A percentile compares a stretch with the other conserved stretches of the same genome.
phyloP scores from a whole-genome alignment of 2,113 vertebrate species.

The Xiphorhynchus elegans region DNA sequence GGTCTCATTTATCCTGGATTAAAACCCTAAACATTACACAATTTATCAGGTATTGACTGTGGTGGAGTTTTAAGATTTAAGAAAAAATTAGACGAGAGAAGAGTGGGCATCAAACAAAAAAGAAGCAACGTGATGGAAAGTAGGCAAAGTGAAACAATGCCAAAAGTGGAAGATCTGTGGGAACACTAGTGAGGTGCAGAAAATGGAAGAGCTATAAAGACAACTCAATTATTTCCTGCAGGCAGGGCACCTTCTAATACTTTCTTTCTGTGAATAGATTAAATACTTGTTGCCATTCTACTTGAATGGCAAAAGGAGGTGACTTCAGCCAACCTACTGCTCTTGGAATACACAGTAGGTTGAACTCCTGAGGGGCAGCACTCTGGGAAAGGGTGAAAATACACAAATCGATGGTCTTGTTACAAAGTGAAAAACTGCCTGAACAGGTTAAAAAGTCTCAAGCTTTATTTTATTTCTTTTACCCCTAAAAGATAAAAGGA shows the following conservation, averaged over 20 bases:
- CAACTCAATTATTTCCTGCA: not conserved
- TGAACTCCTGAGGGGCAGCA: not conserved
- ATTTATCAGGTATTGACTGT: not conserved
- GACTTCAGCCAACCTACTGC: not conserved
- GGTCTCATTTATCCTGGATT: not conserved
- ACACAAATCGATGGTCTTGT: not conserved
- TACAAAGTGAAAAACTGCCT: not conserved
- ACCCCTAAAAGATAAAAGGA: not conserved
- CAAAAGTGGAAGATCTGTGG: not conserved
- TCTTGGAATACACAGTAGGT: not conserved
- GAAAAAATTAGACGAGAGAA: not conserved
- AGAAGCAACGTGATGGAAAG: not conserved
- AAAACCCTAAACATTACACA: not conserved
- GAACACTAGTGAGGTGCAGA: not conserved
- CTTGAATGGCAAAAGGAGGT: not conserved
- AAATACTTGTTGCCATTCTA: not conserved
- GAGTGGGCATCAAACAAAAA: not conserved
- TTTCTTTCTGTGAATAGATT: not conserved
- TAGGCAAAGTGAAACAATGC: not conserved
- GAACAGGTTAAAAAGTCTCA: not conserved
- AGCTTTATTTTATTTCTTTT: not conserved
- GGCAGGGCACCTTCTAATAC: not conserved
- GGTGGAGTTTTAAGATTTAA: not conserved
- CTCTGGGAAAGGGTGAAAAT: not conserved
- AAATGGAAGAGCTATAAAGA: not conserved